Base-by-base conservation (phyloP, 1,140 invertebrate genomes). In the Campoletis sonorensis region DNA sequence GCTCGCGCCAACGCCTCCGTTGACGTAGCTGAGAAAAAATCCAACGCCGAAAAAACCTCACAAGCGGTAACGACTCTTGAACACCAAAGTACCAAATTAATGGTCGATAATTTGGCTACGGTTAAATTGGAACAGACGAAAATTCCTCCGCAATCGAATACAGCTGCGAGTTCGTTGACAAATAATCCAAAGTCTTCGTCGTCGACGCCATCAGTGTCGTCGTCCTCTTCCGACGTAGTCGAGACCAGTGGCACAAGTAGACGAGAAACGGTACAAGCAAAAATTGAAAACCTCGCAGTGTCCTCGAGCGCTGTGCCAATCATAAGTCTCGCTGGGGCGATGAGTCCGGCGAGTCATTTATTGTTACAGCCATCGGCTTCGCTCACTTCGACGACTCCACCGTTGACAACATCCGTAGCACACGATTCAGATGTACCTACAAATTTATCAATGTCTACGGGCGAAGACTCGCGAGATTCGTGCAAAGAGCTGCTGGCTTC, bases 1-100 rank as follows among this genome's bases (percentile, higher is more conserved):
- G 94, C 94, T 0, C 87, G 94, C 68, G 87, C 67, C 0, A 90
- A 92, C n/a, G 83, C 90, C 0, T 89, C 89, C 51, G 85, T 82
- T 0, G 86, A 90, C 3, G 80, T 79, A 8, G 49, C 76, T 0
- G 88, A 90, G 0, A 90, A 91, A 23, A 87, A 86, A 11, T 80
- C 83, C 3, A 80, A 87, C 5, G 83, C 37, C 11, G 83, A 90
- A 0, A 89, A 89, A 79, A 8, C 85, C 0, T 58, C 82, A 8
- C 33, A 77, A 16, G 18, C 79, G 27, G 15, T 54, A 11, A 1
- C 82, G 81, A 68, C n/a, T 79, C 16, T 26, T 85, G 1, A 84
- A 83, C n/a, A 61, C 81, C 4, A 73, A 67, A 4, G 84, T 80
- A 1, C 61, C 1, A 83, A 58, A 37, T 84, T 85, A 27, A 45